Percentiles rank a stretch among this genome's conserved stretches.
These are phyloP conservation scores for Cavia porcellus DNA, from an alignment of 2,113 vertebrate genomes.

Conservation along the genomic window DNA sequence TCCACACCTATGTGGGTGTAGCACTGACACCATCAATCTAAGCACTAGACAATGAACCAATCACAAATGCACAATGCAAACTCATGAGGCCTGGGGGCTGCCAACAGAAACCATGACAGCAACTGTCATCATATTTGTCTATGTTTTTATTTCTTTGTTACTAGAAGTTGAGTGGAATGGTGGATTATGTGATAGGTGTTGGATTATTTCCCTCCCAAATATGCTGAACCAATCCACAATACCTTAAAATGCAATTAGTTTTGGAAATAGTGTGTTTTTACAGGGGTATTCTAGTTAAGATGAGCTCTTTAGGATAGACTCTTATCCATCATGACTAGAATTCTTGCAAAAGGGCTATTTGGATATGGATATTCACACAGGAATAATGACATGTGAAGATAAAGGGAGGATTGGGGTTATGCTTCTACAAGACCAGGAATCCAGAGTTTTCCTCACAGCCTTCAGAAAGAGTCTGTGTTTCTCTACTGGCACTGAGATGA, in stretches of 20 bases:
- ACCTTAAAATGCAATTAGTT: neutral
- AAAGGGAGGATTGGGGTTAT: neutral
- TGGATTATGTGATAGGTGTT: neutral
- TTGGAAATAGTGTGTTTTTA: neutral
- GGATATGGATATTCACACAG: neutral
- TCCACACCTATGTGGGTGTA: too few relatives aligned
- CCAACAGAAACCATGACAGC: neutral
- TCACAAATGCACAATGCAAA: too few relatives aligned
- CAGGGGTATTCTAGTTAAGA: neutral
- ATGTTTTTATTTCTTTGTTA: conserved; percentile 24
- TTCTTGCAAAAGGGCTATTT: neutral
- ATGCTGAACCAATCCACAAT: neutral
- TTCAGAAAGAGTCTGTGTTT: neutral
- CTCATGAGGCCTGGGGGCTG: too few relatives aligned
- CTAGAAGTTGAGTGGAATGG: neutral
- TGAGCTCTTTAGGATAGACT: neutral
- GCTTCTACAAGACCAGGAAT: neutral
- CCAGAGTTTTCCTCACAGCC: neutral
- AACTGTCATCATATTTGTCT: neutral
- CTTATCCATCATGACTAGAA: neutral
- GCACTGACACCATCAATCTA: too few relatives aligned
- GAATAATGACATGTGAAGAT: neutral
- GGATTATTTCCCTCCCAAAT: neutral
- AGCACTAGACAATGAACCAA: too few relatives aligned
- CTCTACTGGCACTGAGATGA: neutral